These are phyloP conservation scores for Corythoichthys haematopterus DNA, from an alignment of 2,113 vertebrate genomes.

Conservation along the genomic window DNA sequence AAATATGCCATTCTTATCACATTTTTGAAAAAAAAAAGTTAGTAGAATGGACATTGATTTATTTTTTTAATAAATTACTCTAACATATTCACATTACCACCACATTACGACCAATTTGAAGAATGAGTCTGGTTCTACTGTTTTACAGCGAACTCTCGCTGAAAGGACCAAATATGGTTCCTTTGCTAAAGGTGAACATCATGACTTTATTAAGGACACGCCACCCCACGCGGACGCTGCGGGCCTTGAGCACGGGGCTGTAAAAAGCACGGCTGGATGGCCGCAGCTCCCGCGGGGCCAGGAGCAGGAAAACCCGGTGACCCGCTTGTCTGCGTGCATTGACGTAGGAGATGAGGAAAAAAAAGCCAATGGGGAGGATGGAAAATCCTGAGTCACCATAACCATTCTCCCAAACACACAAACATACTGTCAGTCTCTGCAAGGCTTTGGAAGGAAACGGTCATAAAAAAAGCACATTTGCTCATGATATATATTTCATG, in stretches of 20 bases:
- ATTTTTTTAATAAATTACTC: too few species aligned
- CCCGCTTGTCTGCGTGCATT: slow-evolving; percentile 37
- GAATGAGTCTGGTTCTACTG: too few species aligned
- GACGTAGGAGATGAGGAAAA: slow-evolving; percentile 39
- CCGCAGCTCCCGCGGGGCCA: slow-evolving; percentile 38
- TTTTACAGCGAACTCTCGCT: neutral
- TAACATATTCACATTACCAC: too few species aligned
- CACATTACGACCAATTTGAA: too few species aligned
- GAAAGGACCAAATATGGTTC: neutral
- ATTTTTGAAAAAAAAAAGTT: too few species aligned
- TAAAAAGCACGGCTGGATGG: neutral
- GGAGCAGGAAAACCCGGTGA: slow-evolving; percentile 60
- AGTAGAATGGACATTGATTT: too few species aligned
- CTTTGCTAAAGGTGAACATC: neutral
- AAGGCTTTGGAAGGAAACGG: neutral
- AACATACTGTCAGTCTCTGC: neutral
- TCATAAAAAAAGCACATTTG: neutral
- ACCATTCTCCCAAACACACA: slow-evolving; percentile 11
- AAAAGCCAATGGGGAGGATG: slow-evolving; percentile 37
- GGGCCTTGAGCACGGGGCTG: neutral
- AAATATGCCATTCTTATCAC: too few species aligned
- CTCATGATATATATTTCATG: neutral
- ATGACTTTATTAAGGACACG: neutral
- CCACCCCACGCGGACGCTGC: neutral
- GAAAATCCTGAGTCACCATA: slow-evolving; percentile 43